phyloP scores from a whole-genome alignment of 2,797 vertebrate genomes.

The Sitta carolinensis region DNA sequence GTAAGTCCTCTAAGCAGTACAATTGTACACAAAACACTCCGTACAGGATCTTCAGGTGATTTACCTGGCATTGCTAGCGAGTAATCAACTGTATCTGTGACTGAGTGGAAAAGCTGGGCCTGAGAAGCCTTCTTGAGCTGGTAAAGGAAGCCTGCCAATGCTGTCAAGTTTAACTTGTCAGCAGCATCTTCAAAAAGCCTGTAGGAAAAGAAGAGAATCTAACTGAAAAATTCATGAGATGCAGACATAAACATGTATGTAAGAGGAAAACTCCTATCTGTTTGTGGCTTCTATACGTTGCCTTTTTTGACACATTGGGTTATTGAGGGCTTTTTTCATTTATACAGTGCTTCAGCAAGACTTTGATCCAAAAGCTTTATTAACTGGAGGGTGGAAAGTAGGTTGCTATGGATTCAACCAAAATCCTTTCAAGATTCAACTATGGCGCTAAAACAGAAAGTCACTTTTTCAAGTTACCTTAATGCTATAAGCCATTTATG shows the following conservation, averaged over 20 bases:
- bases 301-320: not conserved
- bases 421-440: not conserved
- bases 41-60: not conserved
- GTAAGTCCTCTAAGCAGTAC: not conserved
- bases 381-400: not conserved
- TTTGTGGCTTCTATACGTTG: not conserved
- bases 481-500: not conserved
- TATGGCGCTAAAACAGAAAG: not conserved
- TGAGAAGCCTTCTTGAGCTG: slow-evolving; percentile 95
- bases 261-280: not conserved
- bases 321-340: not conserved
- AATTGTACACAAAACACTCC: not conserved
- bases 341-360: not conserved
- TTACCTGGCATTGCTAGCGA: slow-evolving; percentile 94
- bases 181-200: slow-evolving; percentile 95
- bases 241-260: not conserved
- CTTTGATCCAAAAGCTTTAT: not conserved
- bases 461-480: not conserved
- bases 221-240: slow-evolving; percentile 15
- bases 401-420: not conserved
- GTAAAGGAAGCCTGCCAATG: slow-evolving; percentile 90
- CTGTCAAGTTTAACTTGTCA: slow-evolving; percentile 89
- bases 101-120: slow-evolving; percentile 91
- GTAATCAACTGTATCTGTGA: slow-evolving; percentile 90
- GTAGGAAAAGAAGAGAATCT: slow-evolving; percentile 34